phyloP scores from a whole-genome alignment of 2,113 vertebrate species.

The Orcinus orca region DNA sequence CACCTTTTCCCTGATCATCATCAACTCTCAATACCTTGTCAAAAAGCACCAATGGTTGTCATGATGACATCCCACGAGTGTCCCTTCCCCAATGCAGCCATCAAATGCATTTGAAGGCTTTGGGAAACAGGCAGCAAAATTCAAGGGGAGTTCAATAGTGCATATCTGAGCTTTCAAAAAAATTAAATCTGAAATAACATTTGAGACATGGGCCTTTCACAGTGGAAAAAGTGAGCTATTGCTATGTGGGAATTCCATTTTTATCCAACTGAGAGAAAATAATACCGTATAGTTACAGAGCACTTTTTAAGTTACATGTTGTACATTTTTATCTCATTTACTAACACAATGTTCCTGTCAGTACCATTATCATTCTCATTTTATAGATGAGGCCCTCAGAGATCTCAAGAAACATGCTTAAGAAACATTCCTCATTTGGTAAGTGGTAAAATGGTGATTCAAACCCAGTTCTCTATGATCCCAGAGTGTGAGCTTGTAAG shows the following conservation, averaged over 20 bases:
- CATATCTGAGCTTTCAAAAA: conserved; percentile 60
- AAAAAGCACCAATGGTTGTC: conserved; percentile 66
- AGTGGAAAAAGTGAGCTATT: background rate
- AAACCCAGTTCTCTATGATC: background rate
- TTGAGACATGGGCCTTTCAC: background rate
- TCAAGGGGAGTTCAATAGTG: conserved; percentile 75
- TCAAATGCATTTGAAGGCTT: conserved; percentile 74
- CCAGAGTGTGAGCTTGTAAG: background rate
- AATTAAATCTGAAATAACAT: conserved; percentile 27
- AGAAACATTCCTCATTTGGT: background rate
- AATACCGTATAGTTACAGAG: background rate
- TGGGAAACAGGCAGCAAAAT: conserved; percentile 62
- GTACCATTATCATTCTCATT: background rate
- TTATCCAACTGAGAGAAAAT: background rate
- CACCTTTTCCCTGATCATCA: conserved; percentile 54
- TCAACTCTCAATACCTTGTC: conserved; percentile 75
- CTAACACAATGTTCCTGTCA: background rate
- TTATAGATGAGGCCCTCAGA: background rate
- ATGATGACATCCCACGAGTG: conserved; percentile 53
- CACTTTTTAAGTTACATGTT: background rate
- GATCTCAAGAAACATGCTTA: background rate
- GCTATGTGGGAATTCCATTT: background rate
- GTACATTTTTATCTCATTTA: background rate
- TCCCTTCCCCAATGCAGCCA: conserved; percentile 64
- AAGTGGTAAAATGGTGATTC: background rate